Base-by-base conservation (phyloP, 2,797 vertebrate species). In the Argyrosomus regius region DNA sequence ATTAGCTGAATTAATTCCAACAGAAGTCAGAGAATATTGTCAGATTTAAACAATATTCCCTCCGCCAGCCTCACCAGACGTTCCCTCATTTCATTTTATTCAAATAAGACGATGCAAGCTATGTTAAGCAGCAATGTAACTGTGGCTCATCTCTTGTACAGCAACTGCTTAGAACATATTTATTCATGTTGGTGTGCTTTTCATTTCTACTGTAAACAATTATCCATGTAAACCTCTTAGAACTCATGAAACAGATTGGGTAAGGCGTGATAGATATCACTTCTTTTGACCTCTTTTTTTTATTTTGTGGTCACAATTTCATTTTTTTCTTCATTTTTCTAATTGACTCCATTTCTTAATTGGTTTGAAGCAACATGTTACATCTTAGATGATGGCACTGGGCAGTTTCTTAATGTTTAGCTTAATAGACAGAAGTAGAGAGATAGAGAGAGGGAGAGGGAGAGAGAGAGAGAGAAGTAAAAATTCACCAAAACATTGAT, bases 1-100 rank as follows among this genome's bases (percentile, higher is more conserved):
- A 96, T 96, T 96, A 96, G 92, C 92, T 90, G 90, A 94, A 96
- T 95, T 95, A 95, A 95, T 96, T 95, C 92, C 89, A 92, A 89
- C 91, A 93, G 94, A 95, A 95, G 94, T 93, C 88, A 59, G 89
- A 93, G 93, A 94, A 94, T 93, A 93, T 91, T 64, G 72, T 91
- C 87, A 90, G 91, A 95, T 94, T 96, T 90, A 92, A 93, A 92
- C 92, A 93, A 91, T 92, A 92, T 94, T 92, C 88, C 85, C 88
- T 83, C 85, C 76, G 78, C 87, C 84, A 87, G 78, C 91, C 78
- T 77, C 81, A 69, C 81, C 90, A 93, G 90, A 93, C 87, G 22
- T 73, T 90, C 83, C 80, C 80, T 87, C 81, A 39, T 88, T 91
- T 94, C 80, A 90, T 91, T 91, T 92, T 86, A 91, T 92, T 91